Percentiles rank a stretch among this genome's conserved stretches.
Evolutionary conservation across 2,113 vertebrate genomes (phyloP).

Genomic region (Motacilla alba): DNA sequence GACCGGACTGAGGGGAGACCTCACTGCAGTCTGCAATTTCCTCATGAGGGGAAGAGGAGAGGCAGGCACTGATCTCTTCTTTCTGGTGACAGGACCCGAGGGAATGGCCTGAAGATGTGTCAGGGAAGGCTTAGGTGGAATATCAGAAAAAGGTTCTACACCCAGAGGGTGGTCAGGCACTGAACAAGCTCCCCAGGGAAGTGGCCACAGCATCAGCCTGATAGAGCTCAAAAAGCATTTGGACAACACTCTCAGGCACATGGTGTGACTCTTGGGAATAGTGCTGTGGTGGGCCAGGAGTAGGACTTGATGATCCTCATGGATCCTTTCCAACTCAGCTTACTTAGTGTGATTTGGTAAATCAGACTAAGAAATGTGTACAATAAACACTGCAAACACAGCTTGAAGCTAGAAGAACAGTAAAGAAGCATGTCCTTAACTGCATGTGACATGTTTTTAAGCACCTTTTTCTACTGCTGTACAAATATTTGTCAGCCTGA

Average conservation of each 20-base stretch:
- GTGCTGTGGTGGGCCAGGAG: background rate
- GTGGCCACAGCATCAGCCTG: background rate
- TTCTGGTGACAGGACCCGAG: background rate
- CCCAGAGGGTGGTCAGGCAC: background rate
- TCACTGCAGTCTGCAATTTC: background rate
- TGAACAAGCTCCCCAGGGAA: background rate
- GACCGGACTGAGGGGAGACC: background rate
- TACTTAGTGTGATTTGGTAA: background rate
- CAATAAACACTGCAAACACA: background rate
- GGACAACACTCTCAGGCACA: background rate
- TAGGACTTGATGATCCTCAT: background rate
- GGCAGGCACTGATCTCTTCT: background rate
- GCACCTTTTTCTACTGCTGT: background rate
- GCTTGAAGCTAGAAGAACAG: background rate
- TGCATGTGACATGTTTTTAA: background rate
- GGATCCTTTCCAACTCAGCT: background rate
- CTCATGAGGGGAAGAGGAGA: background rate
- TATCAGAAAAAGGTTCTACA: background rate
- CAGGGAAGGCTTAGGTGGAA: background rate
- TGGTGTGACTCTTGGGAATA: background rate
- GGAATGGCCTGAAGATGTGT: background rate
- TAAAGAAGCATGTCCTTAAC: background rate
- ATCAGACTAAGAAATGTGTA: background rate
- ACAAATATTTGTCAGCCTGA: background rate
- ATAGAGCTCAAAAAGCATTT: background rate